These are phyloP conservation scores for Gastrophysa polygoni DNA, from an alignment of 2,888 invertebrate species.

Conservation along the genomic window DNA sequence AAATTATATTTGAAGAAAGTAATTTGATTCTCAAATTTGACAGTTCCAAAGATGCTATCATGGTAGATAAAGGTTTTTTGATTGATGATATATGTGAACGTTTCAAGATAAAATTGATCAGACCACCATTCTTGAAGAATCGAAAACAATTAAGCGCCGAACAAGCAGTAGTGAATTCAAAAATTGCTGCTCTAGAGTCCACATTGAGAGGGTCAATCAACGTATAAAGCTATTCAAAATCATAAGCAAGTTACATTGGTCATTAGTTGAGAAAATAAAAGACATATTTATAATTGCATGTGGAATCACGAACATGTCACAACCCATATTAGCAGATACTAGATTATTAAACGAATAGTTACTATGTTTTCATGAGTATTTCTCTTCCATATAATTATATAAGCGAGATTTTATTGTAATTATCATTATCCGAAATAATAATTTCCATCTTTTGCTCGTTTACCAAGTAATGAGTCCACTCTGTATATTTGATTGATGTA, in stretches of 20 bases:
- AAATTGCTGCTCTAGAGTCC: constrained; percentile 34
- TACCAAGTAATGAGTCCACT: too few species aligned
- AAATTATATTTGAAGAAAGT: constrained; percentile 36
- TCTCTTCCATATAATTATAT: too few species aligned
- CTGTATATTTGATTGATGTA: too few species aligned
- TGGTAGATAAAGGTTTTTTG: constrained; percentile 44
- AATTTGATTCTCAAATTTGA: constrained; percentile 28
- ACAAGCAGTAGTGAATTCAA: constrained; percentile 23
- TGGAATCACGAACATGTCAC: constrained; percentile 18
- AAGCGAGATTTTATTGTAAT: too few species aligned
- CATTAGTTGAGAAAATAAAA: constrained; percentile 15
- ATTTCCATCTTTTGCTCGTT: too few species aligned
- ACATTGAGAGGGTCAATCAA: constrained; percentile 30
- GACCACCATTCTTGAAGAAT: constrained; percentile 32
- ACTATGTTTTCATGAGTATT: too few species aligned
- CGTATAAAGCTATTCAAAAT: constrained; percentile 30
- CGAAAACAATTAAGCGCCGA: constrained; percentile 24
- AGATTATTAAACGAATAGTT: constrained; percentile 11
- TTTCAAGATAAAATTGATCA: constrained; percentile 20
- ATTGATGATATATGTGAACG: constrained; percentile 38
- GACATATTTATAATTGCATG: constrained; percentile 20
- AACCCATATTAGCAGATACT: constrained; percentile 19
- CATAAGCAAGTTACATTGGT: constrained; percentile 12
- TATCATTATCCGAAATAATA: too few species aligned
- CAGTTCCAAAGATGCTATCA: constrained; percentile 34